Conservation (phyloP, 1,140 invertebrate species). For the Papilio polytes region DNA sequence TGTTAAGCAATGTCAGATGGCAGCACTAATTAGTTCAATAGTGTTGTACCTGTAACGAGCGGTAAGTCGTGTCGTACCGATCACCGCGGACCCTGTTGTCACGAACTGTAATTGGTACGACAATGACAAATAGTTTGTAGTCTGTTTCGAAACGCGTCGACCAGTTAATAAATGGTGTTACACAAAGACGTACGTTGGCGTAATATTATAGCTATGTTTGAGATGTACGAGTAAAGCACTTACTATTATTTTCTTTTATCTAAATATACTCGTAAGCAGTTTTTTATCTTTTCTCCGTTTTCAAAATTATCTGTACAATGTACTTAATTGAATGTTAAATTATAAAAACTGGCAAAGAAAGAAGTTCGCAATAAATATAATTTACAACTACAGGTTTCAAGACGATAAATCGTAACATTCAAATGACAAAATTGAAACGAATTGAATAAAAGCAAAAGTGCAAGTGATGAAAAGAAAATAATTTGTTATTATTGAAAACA, state of each 20-base stretch:
- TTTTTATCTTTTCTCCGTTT: background rate
- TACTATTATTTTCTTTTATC: background rate
- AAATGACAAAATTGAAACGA: background rate
- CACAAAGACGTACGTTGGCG: background rate
- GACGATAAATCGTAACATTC: slow-evolving; percentile 1
- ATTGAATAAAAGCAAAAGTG: background rate
- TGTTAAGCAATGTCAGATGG: background rate
- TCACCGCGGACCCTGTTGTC: slow-evolving; percentile 27
- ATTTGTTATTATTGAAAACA: background rate
- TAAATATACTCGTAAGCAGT: background rate
- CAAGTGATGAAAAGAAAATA: slow-evolving; percentile 3
- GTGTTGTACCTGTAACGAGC: slow-evolving; percentile 7
- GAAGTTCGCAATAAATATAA: slow-evolving; percentile 9
- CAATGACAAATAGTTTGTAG: slow-evolving; percentile 37
- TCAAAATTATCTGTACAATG: background rate
- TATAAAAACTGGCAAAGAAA: background rate
- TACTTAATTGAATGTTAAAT: background rate
- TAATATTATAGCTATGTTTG: background rate
- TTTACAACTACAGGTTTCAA: background rate
- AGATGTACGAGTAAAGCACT: background rate
- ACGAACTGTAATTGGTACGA: slow-evolving; percentile 40
- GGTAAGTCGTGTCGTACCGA: slow-evolving; percentile 37
- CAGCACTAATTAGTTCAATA: slow-evolving; percentile 33
- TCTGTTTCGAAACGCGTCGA: slow-evolving; percentile 15
- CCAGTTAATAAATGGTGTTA: slow-evolving; percentile 28